Conservation (phyloP, 2,888 invertebrate species). For the Polydesmus complanatus region DNA sequence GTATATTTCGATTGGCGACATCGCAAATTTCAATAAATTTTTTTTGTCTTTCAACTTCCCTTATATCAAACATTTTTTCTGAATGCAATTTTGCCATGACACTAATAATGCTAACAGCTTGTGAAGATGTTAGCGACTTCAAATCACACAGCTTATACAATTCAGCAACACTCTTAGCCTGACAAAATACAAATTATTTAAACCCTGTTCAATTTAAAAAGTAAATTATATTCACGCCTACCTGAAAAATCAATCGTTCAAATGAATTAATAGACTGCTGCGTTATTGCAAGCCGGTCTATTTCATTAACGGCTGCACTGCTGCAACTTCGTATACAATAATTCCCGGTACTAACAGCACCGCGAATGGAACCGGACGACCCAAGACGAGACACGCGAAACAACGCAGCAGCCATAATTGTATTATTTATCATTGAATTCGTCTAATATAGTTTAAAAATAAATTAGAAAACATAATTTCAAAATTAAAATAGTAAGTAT, state of each 20-base stretch:
- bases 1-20: background rate
- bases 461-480: too few species aligned
- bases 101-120: background rate
- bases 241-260: background rate
- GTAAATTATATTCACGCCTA: background rate
- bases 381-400: background rate
- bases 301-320: background rate
- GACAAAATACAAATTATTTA: background rate
- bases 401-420: background rate
- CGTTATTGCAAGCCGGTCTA: too few species aligned
- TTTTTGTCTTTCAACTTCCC: background rate
- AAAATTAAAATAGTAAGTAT: too few species aligned
- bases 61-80: background rate
- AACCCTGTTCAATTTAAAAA: background rate
- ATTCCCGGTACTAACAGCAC: too few species aligned
- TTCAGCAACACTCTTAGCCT: background rate
- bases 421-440: too few species aligned
- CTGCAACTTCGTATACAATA: background rate
- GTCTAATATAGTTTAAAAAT: too few species aligned
- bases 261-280: too few species aligned
- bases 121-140: background rate
- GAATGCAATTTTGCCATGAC: background rate
- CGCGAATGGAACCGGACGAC: too few species aligned
- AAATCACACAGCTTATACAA: background rate
- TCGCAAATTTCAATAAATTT: slow-evolving; percentile 2